Base-by-base conservation (phyloP, 2,797 vertebrate genomes). In the Rhinogobio ventralis region DNA sequence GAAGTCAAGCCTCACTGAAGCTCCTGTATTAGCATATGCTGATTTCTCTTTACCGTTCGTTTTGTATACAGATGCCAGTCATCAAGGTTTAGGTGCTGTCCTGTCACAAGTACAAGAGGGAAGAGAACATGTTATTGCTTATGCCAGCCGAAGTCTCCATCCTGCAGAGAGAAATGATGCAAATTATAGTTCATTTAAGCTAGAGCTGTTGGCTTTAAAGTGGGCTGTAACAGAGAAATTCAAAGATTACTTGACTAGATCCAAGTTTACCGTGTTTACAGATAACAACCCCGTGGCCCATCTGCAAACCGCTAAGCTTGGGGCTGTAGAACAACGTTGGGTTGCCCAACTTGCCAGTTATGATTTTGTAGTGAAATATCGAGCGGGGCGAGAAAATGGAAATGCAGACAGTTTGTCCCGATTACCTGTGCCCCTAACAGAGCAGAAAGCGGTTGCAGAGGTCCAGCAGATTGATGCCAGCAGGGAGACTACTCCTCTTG, bases 21-120 rank as follows among this genome's bases (percentile, higher is more conserved):
- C 72, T 7, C 77, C 72, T 0, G 3, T 86, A 1, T 5, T 87
- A 15, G 77, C n/a, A 0, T 87, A 30, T 30, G 28, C 62, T 0
- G 62, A 30, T 30, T 64, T 64, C 1, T 3, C 28, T 17, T 30
- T 64, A 87, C 82, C 78, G 30, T 8, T 51, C 75, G 9, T 88
- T 53, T 14, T 66, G 19, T 71, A 85, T 33, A 87, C 81, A 15
- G 86, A 87, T 79, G 73, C 79, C 13, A 87, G 88, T 20, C 64
- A 73, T 14, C 53, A 60, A 1, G 81, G 72, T 0, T 5, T 79
- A 6, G 84, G 81, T 1, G 72, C 55, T 9, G 83, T 86, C 5
- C 33, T 89, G 14, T n/a, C 74, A 0, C 84, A 86, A 17, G 60
- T 74, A 2, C 39, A 86, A 23, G 46, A 30, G 1, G 81, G 10